Percentiles rank a stretch among this genome's conserved stretches.
Conservation (phyloP, 2,888 invertebrate genomes). For the Dexiosoma caninum region DNA sequence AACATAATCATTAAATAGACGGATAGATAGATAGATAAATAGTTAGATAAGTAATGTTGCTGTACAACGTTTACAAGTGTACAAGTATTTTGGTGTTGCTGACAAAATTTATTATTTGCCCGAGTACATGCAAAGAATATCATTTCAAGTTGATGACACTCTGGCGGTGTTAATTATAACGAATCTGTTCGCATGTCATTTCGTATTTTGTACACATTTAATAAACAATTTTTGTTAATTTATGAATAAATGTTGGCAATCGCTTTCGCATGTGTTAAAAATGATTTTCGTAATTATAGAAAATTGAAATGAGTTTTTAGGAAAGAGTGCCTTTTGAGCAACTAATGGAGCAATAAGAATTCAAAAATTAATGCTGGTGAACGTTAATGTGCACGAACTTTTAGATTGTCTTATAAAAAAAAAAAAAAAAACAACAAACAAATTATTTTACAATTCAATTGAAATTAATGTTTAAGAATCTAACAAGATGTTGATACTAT, state of each 20-base stretch:
- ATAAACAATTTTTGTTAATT: conserved; percentile 46
- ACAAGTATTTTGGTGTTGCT: not conserved
- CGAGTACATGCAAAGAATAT: conserved; percentile 18
- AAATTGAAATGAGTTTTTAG: conserved; percentile 3
- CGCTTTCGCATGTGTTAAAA: not conserved
- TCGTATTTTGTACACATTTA: conserved; percentile 47
- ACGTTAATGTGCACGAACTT: too few relatives aligned
- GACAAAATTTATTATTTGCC: conserved; percentile 7
- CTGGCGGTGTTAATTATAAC: conserved; percentile 54
- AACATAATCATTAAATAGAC: conserved; percentile 52
- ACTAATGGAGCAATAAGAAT: not conserved
- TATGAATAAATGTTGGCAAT: conserved; percentile 23
- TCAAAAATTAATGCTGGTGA: not conserved
- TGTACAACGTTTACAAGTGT: not conserved
- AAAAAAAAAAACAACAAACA: too few relatives aligned
- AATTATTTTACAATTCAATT: too few relatives aligned
- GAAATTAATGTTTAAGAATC: too few relatives aligned
- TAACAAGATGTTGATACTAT: not conserved
- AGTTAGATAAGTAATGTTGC: too few relatives aligned
- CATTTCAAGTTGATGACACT: conserved; percentile 53
- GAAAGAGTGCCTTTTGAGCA: too few relatives aligned
- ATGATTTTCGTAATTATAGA: not conserved
- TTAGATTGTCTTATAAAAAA: too few relatives aligned
- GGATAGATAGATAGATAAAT: not conserved
- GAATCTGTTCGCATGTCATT: conserved; percentile 56